Conservation (phyloP, 2,888 invertebrate species). For the Andrena chrysosceles region DNA sequence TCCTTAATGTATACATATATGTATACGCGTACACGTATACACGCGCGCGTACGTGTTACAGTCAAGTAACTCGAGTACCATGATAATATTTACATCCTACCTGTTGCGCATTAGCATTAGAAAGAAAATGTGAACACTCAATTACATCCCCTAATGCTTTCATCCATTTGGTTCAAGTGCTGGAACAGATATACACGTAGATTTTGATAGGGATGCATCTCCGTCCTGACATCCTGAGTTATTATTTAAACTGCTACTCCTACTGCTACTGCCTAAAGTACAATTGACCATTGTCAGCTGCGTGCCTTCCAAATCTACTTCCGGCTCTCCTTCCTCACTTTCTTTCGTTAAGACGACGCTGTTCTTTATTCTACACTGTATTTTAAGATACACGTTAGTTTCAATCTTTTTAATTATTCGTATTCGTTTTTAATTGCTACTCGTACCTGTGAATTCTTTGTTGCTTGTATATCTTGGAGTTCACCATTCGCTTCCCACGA, state of each 20-base stretch:
- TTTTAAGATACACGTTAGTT: background rate
- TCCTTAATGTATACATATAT: constrained; percentile 17
- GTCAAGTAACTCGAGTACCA: constrained; percentile 28
- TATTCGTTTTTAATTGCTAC: background rate
- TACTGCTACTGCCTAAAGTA: constrained; percentile 78
- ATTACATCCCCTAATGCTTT: constrained; percentile 64
- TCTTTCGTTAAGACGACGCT: constrained; percentile 69
- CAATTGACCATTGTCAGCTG: constrained; percentile 81
- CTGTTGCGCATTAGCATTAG: constrained; percentile 56
- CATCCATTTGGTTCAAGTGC: constrained; percentile 83
- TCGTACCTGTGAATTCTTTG: constrained; percentile 89
- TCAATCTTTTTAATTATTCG: background rate
- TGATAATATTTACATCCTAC: constrained; percentile 58
- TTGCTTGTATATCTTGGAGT: constrained; percentile 87
- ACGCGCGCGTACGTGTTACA: constrained; percentile 35
- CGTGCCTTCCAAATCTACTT: constrained; percentile 78
- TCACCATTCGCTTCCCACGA: constrained; percentile 81
- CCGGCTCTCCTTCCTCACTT: constrained; percentile 60
- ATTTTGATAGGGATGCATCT: constrained; percentile 74
- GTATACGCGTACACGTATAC: background rate
- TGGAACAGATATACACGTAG: constrained; percentile 75
- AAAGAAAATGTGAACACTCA: constrained; percentile 58
- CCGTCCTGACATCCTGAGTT: constrained; percentile 75
- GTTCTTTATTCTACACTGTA: constrained; percentile 75
- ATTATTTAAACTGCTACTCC: constrained; percentile 82